Conservation (phyloP, 2,797 vertebrate species). For the Melanotaenia parkinsoni region DNA sequence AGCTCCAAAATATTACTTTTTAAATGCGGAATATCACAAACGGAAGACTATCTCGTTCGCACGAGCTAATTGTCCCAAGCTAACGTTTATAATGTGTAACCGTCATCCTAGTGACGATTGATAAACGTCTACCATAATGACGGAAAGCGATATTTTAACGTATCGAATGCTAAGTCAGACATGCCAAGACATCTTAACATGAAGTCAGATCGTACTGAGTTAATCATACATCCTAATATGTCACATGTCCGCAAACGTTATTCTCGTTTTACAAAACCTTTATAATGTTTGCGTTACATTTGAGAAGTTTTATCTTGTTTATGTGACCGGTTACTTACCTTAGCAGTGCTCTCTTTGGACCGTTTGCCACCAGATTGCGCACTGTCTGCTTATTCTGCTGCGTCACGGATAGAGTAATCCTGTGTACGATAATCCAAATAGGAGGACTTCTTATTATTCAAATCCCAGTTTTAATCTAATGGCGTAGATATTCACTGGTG, state of each 20-base stretch:
- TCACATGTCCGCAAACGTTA: background rate
- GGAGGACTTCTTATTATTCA: background rate
- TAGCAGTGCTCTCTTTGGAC: conserved; percentile 24
- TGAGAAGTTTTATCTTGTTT: background rate
- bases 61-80: background rate
- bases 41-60: background rate
- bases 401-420: conserved; percentile 75
- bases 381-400: conserved; percentile 63
- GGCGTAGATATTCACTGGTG: background rate
- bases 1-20: background rate
- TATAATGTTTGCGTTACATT: background rate
- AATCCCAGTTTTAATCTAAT: background rate
- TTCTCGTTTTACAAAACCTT: rapidly evolving
- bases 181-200: background rate
- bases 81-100: background rate
- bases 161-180: background rate
- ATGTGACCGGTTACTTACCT: conserved; percentile 44
- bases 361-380: conserved; percentile 44
- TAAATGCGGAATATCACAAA: background rate
- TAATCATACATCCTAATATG: background rate
- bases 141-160: background rate
- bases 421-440: conserved; percentile 46
- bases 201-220: background rate
- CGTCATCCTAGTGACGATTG: background rate
- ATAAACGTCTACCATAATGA: background rate